phyloP scores from a whole-genome alignment of 2,797 vertebrate species.

The Gorsachius magnificus region DNA sequence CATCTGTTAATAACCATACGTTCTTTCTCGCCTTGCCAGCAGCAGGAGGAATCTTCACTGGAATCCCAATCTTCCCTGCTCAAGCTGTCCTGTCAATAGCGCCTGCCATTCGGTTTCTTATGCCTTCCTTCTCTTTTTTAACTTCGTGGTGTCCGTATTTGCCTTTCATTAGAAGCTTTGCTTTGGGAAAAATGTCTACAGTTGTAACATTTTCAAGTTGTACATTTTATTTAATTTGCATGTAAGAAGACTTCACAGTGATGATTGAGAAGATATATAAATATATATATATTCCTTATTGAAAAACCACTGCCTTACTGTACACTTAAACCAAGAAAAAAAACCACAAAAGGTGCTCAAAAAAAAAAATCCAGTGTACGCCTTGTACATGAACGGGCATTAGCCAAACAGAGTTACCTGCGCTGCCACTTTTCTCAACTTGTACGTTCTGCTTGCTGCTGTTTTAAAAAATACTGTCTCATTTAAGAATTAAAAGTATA shows the following conservation, averaged over 20 bases:
- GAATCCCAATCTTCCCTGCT: conserved; percentile 45
- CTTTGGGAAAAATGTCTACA: conserved; percentile 63
- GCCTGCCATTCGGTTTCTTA: conserved; percentile 50
- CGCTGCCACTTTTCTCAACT: conserved; percentile 87
- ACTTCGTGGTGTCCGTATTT: conserved; percentile 59
- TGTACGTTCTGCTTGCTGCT: conserved; percentile 87
- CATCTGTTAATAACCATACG: conserved; percentile 51
- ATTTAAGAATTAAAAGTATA: conserved; percentile 64
- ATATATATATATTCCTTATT: conserved; percentile 68
- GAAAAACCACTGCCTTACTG: conserved; percentile 88
- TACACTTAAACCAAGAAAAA: conserved; percentile 74
- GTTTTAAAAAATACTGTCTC: conserved; percentile 72
- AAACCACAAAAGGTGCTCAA: conserved; percentile 77
- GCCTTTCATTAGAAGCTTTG: conserved; percentile 68
- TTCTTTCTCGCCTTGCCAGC: conserved; percentile 37
- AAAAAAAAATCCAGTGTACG: conserved; percentile 63
- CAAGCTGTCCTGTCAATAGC: conserved; percentile 70
- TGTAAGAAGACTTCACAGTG: conserved; percentile 64
- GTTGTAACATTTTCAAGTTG: conserved; percentile 77
- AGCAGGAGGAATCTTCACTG: neutral
- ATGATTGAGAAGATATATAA: conserved; percentile 58
- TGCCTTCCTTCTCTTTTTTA: conserved; percentile 65
- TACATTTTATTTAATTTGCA: conserved; percentile 82
- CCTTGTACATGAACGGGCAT: conserved; percentile 85
- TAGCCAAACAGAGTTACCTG: conserved; percentile 86